A percentile compares a stretch with the other conserved stretches of the same genome.
Conservation (phyloP, 2,888 invertebrate species). For the Drosophila putrida region DNA sequence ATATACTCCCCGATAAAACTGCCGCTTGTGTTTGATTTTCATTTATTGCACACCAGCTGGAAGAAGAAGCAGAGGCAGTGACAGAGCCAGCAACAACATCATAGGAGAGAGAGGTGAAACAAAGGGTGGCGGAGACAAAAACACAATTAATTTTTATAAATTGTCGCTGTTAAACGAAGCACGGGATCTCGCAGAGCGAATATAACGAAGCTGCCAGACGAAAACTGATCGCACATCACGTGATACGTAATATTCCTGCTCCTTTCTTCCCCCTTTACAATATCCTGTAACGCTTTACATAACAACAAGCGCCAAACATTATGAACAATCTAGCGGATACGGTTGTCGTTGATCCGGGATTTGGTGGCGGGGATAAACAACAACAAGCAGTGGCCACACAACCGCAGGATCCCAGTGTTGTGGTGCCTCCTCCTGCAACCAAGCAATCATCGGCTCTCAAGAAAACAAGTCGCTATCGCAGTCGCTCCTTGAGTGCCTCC, state of each 20-base stretch:
- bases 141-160: conserved; percentile 59
- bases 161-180: conserved; percentile 37
- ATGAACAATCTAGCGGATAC: conserved; percentile 83
- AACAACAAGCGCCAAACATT: conserved; percentile 46
- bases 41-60: conserved; percentile 55
- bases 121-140: conserved; percentile 68
- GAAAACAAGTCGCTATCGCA: conserved; percentile 94
- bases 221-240: conserved; percentile 59
- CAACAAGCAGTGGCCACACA: conserved; percentile 53
- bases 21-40: conserved; percentile 45
- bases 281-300: conserved; percentile 63
- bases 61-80: conserved; percentile 35
- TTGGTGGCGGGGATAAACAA: conserved; percentile 80
- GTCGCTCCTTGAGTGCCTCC: conserved; percentile 96
- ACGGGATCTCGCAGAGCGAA: not conserved
- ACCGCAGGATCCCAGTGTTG: conserved; percentile 63
- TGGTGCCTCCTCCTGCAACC: conserved; percentile 71
- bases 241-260: conserved; percentile 49
- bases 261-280: not conserved
- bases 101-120: conserved; percentile 63
- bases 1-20: conserved; percentile 26
- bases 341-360: conserved; percentile 84
- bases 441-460: conserved; percentile 91
- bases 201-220: conserved; percentile 38
- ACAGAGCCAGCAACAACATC: not conserved